Percentiles rank a stretch among this genome's conserved stretches.
Conservation (phyloP, 1,140 invertebrate genomes). For the Drosophila parvula region DNA sequence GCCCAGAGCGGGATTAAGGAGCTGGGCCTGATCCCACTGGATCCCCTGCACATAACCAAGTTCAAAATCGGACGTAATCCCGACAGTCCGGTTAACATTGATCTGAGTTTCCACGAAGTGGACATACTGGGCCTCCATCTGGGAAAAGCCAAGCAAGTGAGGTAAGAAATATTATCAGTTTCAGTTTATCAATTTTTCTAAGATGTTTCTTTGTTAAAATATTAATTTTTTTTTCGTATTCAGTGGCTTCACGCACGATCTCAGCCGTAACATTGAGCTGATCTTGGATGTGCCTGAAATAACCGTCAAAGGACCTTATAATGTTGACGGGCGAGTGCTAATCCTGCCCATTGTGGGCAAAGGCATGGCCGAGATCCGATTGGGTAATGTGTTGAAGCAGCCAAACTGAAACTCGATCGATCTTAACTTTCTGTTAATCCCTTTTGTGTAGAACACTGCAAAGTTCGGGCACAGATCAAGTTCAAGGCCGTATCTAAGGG, state of each 20-base stretch:
- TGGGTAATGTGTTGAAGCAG: slow-evolving; percentile 40
- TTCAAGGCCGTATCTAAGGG: slow-evolving; percentile 43
- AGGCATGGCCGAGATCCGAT: slow-evolving; percentile 71
- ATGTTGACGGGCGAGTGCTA: slow-evolving; percentile 85
- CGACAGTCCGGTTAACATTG: slow-evolving; percentile 69
- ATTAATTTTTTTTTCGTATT: not conserved
- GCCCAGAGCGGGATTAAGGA: slow-evolving; percentile 53
- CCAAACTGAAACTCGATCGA: not conserved
- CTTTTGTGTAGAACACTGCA: slow-evolving; percentile 29
- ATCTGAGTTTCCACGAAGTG: slow-evolving; percentile 79
- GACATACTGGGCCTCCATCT: slow-evolving; percentile 76
- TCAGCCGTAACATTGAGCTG: slow-evolving; percentile 38
- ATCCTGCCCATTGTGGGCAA: slow-evolving; percentile 86
- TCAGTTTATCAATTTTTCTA: not conserved
- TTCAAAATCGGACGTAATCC: slow-evolving; percentile 62
- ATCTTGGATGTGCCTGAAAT: slow-evolving; percentile 61
- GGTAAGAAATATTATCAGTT: slow-evolving; percentile 23
- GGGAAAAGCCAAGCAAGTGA: slow-evolving; percentile 42
- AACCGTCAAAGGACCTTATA: slow-evolving; percentile 84
- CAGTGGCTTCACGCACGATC: slow-evolving; percentile 59
- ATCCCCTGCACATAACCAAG: slow-evolving; percentile 70
- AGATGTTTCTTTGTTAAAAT: not conserved
- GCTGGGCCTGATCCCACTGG: slow-evolving; percentile 55
- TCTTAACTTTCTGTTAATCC: not conserved
- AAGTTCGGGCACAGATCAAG: slow-evolving; percentile 36